These are phyloP conservation scores for Spilosoma lubricipeda DNA, from an alignment of 2,888 invertebrate genomes.

Conservation along the genomic window DNA sequence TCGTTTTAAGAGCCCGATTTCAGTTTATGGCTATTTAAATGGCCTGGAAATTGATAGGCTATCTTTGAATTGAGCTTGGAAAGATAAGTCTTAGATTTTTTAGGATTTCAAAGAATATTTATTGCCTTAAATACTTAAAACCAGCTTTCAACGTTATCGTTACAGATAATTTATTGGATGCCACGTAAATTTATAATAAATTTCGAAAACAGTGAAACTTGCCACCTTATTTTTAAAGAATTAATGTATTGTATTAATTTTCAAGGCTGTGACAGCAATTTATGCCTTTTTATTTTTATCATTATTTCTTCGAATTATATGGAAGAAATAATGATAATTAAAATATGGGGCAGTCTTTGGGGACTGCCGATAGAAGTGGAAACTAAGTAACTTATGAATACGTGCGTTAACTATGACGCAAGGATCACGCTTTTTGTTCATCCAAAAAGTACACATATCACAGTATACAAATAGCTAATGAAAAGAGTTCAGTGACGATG, in stretches of 20 bases:
- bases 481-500: too few species aligned
- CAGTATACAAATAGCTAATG: too few species aligned
- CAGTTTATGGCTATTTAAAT: slow-evolving; percentile 47
- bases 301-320: too few species aligned
- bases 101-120: not conserved
- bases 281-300: too few species aligned
- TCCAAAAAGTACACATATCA: too few species aligned
- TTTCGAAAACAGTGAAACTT: not conserved
- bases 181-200: not conserved
- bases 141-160: not conserved
- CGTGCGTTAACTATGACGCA: too few species aligned
- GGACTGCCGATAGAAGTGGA: too few species aligned
- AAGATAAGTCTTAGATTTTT: slow-evolving; percentile 36
- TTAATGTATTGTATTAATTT: not conserved
- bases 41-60: slow-evolving; percentile 49
- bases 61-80: slow-evolving; percentile 40
- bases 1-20: slow-evolving; percentile 48
- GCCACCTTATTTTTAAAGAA: not conserved
- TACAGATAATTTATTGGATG: not conserved
- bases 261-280: not conserved
- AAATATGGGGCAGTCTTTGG: too few species aligned
- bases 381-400: too few species aligned
- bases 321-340: too few species aligned
- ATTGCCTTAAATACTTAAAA: not conserved
- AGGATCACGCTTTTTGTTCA: too few species aligned